Evolutionary conservation across 2,113 vertebrate genomes (phyloP), one percentile per base, ranked within the genome.

Genomic region (Ceyx melanurus): DNA sequence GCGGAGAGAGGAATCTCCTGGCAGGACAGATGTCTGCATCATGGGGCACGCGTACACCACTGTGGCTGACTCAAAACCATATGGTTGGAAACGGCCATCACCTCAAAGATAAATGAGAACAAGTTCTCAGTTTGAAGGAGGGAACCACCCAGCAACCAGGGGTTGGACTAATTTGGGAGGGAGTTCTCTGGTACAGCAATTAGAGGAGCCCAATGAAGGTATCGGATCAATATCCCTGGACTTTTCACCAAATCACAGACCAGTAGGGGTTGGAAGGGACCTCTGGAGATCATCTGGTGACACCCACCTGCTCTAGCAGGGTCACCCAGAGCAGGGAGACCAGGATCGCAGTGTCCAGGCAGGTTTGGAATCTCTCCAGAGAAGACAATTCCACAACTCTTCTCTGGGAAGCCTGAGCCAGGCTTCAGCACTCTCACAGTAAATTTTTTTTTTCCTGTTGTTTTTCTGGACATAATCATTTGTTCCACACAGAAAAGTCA

Each of bases 21-120:
- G 31, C 12, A 33, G 58, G 71, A 81, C 72, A 13, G 23, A 62
- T 1, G 3, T 4, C 62, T 16, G 11, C 33, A 45, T 40, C 50
- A 20, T 3, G 1, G 43, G 22, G 43, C 17, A 15, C 0, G 2
- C 1, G 6, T 48, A 25, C 5, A 1, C 16, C 1, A 18, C 84
- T 35, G 77, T 17, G 4, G 57, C 31, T 10, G 16, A 6, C 22
- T 37, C 45, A 15, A 29, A 15, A 42, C 8, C 28, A 9, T 5
- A 1, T 1, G 22, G 40, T 23, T 45, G 37, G 33, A 43, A 26
- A 13, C 66, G 33, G 60, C 25, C n/a, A 53, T 31, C 45, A 13
- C 22, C 51, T 58, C 8, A 22, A 50, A 71, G 54, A 43, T 58
- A 46, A 76, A 37, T 1, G n/a, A 10, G 18, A 72, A 37, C 28